Base-by-base conservation (phyloP, 2,888 invertebrate species). In the Pyrrhosoma nymphula region DNA sequence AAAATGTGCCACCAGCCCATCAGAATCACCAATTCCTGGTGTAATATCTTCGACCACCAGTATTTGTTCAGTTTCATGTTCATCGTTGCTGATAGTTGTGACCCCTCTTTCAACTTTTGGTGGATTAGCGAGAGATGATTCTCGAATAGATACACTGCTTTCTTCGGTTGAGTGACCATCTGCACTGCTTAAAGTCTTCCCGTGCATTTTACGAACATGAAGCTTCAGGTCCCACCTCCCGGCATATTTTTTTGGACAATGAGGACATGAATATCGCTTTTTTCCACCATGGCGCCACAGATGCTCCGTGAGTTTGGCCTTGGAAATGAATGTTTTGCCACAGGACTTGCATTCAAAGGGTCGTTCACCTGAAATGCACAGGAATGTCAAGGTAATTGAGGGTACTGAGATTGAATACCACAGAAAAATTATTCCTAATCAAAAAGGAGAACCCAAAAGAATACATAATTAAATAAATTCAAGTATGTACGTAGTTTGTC, bases 271-370 rank as follows among this genome's bases (percentile, higher is more conserved):
- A 95, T 95, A 95, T 14, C 96, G 95, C 56, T 95, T 96, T 95
- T 96, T 95, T 20, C 96, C 96, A 35, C 95, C 95, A 47, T 96
- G 96, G 12, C 96, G 95, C n/a, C 96, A 95, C 95, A 95, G 95
- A 95, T 96, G 96, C 56, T 96, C 96, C 89, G 96, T 95, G 23
- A 96, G 90, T 82, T 95, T 96, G n/a, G 96, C 95, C 95, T 96
- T 96, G 30, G 96, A 96, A 82, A 96, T 96, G 95, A 96, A 96
- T 6, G 96, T 95, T 95, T 96, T 96, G 14, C 96, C 96, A 95
- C 96, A 96, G 20, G 95, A 95, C 90, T 95, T 95, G 60, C 96
- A 96, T 10, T 95, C 88, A 95, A 95, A 96, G n/a, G 96, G 96
- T 18, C 96, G 95, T 95, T 96, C 96, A 60, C 96, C 96, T 96